Evolutionary conservation across 2,113 vertebrate species (phyloP), one percentile per base, ranked within the genome.

Genomic region (Scytalopus superciliaris): DNA sequence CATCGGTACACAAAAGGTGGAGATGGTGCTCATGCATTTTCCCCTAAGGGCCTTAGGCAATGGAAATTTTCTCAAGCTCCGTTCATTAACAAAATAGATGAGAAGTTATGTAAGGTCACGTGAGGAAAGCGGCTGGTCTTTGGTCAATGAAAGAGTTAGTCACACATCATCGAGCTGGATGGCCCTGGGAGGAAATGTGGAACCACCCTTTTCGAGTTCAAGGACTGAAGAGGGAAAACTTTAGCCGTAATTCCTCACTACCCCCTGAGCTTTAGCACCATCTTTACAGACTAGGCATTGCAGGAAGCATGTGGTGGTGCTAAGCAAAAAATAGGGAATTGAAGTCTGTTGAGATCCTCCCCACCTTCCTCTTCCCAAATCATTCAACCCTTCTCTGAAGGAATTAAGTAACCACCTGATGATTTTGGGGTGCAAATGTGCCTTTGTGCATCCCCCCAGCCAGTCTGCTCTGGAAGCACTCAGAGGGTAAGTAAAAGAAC

Each of bases 41-140:
- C 63, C 83, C 90, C 84, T 33, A 6, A 12, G 87, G 87, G 88
- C 76, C 84, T 86, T 23, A 68, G 93, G 91, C n/a, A 78, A 86
- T 96, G 96, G 96, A 97, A 97, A 97, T 95, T 92, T 97, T 97
- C 95, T 96, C 95, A 70, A 68, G 95, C 92, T 94, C 92, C 94
- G 76, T 87, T 97, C 85, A 93, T 96, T 92, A 94, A 96, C 12
- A 3, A 87, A 96, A 87, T 73, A 93, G 91, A 97, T 90, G 77
- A 88, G 82, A 80, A 70, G 90, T 94, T 93, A 78, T 81, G 83
- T 84, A 93, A 96, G 92, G 84, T 64, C 94, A 84, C 3, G 2
- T 84, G 94, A 94, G 84, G 44, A 39, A 42, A 47, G 68, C 31
- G 45, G 55, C 68, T 87, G 76, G 91, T 76, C 63, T 96, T 94